Conservation (phyloP, 2,797 vertebrate genomes). For the Helarctos malayanus region DNA sequence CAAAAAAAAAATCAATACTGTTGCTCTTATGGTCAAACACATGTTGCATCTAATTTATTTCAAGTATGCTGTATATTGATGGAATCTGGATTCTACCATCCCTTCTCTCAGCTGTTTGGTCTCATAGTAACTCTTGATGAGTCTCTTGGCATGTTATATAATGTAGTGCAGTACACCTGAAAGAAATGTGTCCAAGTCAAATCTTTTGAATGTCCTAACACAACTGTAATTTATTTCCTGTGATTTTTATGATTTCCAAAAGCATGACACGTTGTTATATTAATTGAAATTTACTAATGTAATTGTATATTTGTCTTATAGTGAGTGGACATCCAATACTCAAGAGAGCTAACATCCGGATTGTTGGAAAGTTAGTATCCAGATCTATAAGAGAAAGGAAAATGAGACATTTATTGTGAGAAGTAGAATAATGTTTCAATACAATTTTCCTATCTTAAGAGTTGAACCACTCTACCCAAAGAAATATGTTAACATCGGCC, state of each 20-base stretch:
- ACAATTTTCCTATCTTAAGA: constrained; percentile 24
- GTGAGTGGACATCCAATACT: constrained; percentile 75
- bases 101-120: not conserved
- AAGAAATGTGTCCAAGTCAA: not conserved
- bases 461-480: not conserved
- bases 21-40: not conserved
- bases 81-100: not conserved
- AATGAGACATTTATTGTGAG: constrained; percentile 63
- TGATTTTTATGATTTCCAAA: not conserved
- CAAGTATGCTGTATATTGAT: not conserved
- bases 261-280: not conserved
- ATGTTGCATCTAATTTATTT: not conserved
- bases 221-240: not conserved
- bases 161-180: not conserved
- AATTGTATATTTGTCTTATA: constrained; percentile 75
- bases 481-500: not conserved
- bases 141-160: not conserved
- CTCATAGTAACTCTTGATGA: not conserved
- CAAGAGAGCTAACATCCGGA: constrained; percentile 84
- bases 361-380: constrained; percentile 81
- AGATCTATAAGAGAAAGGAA: constrained; percentile 83
- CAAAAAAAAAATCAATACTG: not conserved
- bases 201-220: not conserved
- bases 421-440: constrained; percentile 37
- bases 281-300: constrained; percentile 67